phyloP scores from a whole-genome alignment of 2,113 vertebrate species.

The Nycticebus coucang region DNA sequence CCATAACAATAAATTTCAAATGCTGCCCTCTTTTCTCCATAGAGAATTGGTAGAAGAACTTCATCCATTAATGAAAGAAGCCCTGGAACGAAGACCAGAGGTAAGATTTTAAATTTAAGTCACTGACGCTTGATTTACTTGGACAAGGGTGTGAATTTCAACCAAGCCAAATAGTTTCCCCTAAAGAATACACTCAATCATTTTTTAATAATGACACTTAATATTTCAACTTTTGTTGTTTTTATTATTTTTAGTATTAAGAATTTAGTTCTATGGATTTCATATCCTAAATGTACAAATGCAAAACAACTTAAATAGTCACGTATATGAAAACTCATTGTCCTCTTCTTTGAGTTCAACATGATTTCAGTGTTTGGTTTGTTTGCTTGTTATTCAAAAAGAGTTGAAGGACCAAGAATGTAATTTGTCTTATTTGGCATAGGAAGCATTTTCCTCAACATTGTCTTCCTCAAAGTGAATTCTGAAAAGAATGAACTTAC shows the following conservation, averaged over 20 bases:
- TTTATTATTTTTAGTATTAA: slow-evolving; percentile 9
- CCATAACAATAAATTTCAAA: slow-evolving; percentile 9
- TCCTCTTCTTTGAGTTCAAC: slow-evolving; percentile 3
- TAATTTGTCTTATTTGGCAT: not conserved
- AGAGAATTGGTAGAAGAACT: slow-evolving; percentile 99
- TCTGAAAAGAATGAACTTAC: slow-evolving; percentile 4
- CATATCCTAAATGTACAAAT: slow-evolving; percentile 15
- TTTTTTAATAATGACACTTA: slow-evolving; percentile 21
- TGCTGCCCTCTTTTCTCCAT: slow-evolving; percentile 1
- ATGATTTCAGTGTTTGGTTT: not conserved
- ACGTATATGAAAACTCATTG: not conserved
- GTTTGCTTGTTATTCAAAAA: not conserved
- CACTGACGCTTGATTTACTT: slow-evolving; percentile 28
- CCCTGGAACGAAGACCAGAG: slow-evolving; percentile 97
- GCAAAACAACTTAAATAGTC: not conserved
- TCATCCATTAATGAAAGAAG: slow-evolving; percentile 99
- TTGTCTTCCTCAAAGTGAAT: not conserved
- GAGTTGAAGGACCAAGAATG: not conserved
- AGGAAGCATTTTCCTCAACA: not conserved
- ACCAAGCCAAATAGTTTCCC: not conserved
- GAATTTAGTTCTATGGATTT: not conserved
- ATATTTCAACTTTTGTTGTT: not conserved
- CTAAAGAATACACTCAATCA: not conserved
- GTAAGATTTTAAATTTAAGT: slow-evolving; percentile 83
- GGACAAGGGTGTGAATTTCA: slow-evolving; percentile 1